A percentile compares a stretch with the other conserved stretches of the same genome.
Conservation (phyloP, 2,113 vertebrate genomes). For the Sebastes fasciatus region DNA sequence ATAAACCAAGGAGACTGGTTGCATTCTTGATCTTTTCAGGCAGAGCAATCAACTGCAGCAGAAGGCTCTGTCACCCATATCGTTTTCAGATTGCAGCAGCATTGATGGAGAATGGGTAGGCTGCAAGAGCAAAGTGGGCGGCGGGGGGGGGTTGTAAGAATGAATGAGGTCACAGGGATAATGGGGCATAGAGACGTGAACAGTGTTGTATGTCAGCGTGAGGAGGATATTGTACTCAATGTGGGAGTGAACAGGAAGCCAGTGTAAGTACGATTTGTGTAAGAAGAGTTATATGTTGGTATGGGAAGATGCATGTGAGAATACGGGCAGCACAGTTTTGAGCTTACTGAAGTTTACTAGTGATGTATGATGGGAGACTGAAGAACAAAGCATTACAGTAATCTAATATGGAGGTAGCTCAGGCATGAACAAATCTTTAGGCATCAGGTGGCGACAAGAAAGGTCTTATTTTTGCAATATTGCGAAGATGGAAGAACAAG, state of each 20-base stretch:
- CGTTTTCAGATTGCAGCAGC: too few relatives aligned
- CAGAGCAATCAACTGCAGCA: too few relatives aligned
- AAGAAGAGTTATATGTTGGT: background rate
- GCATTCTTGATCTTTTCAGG: too few relatives aligned
- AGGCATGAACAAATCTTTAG: background rate
- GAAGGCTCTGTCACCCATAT: too few relatives aligned
- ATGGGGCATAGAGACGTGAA: background rate
- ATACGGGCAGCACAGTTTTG: background rate
- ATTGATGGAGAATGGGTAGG: too few relatives aligned
- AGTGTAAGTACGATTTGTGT: background rate
- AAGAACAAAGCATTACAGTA: background rate
- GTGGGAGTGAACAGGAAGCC: background rate
- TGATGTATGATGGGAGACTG: background rate
- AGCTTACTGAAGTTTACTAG: background rate
- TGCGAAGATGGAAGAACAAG: background rate
- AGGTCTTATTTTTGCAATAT: background rate
- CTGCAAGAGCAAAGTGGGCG: too few relatives aligned
- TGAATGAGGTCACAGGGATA: background rate
- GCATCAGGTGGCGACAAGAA: background rate
- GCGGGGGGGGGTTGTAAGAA: too few relatives aligned
- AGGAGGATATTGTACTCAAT: too few relatives aligned
- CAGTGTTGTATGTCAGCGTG: background rate
- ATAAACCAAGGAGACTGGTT: background rate
- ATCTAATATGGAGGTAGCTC: background rate
- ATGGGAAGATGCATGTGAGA: background rate